Base-by-base conservation (phyloP, 2,113 vertebrate species). In the Cisticola juncidis region DNA sequence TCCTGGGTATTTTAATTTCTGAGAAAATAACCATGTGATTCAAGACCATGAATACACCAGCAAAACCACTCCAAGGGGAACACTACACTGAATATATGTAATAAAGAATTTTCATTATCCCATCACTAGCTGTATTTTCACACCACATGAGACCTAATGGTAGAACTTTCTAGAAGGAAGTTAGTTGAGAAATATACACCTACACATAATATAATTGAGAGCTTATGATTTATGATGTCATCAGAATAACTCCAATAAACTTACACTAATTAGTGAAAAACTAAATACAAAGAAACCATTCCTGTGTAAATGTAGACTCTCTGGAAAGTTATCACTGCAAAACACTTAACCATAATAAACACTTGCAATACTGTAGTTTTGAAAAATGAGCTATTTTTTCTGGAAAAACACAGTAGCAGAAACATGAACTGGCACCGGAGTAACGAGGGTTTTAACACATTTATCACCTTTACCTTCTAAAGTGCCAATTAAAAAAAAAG, bases 171-270 rank as follows among this genome's bases (percentile, higher is more conserved):
- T 54, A 56, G 5, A 35, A 85, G 24, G 47, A 79, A 89, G 50
- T 6, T 85, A n/a, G 36, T n/a, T 82, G 26, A 87, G 17, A 79
- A 87, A 57, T 8, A 31, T 6, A 6, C 22, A 72, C 29, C 14
- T 44, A 87, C 4, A 5, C 57, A 45, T 33, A 84, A 35, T 5
- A 42, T 28, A 62, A 36, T n/a, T 62, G 29, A 44, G 54, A 85
- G 50, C 87, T 97, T 97, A 97, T 97, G 95, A 97, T 97, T 97
- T 97, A 97, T 97, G 96, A 97, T 97, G 95, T 95, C 94, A 97
- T 96, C 96, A 96, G 96, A 97, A 58, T 77, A 92, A 91, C 44
- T 79, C 57, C 11, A 91, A 25, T 62, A 81, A 36, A 21, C 40
- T 70, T 65, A 17, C 35, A 65, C 8, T 72, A 45, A 71, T 56